Evolutionary conservation across 2,113 vertebrate species (phyloP).

Genomic region (Megalops atlanticus): DNA sequence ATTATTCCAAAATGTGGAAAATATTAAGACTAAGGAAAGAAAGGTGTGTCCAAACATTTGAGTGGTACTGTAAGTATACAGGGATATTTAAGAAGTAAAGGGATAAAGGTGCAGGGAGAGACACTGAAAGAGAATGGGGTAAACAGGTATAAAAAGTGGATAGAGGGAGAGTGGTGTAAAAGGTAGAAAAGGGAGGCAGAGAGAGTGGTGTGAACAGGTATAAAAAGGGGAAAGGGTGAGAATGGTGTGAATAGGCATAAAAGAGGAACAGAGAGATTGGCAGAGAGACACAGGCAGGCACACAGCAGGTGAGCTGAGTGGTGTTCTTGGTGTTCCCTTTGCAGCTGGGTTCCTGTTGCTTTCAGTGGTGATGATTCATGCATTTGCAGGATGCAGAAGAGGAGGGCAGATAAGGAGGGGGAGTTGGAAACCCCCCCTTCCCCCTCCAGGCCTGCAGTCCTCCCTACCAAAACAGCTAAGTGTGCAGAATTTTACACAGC

Average conservation of each 20-base stretch:
- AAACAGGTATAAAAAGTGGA: not conserved
- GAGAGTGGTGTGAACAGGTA: not conserved
- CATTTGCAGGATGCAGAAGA: not conserved
- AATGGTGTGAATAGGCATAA: not conserved
- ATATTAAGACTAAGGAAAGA: too few relatives aligned
- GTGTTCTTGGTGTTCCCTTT: not conserved
- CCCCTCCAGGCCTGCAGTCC: not conserved
- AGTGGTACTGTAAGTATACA: too few relatives aligned
- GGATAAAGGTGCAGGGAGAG: not conserved
- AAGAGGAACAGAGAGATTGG: not conserved
- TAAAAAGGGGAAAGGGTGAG: not conserved
- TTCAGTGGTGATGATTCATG: not conserved
- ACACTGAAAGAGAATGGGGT: not conserved
- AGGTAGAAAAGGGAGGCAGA: not conserved
- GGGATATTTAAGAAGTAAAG: not conserved
- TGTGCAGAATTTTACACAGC: conserved; percentile 11
- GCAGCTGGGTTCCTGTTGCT: not conserved
- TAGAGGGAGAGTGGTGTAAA: not conserved
- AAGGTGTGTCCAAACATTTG: too few relatives aligned
- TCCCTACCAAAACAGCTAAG: not conserved
- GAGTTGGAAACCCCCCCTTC: not conserved
- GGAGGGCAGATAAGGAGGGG: not conserved
- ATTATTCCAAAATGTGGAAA: too few relatives aligned
- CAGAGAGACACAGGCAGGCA: too few relatives aligned
- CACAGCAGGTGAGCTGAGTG: conserved; percentile 8